Evolutionary conservation across 2,113 vertebrate species (phyloP).

Genomic region (Pogonocichla stellata): DNA sequence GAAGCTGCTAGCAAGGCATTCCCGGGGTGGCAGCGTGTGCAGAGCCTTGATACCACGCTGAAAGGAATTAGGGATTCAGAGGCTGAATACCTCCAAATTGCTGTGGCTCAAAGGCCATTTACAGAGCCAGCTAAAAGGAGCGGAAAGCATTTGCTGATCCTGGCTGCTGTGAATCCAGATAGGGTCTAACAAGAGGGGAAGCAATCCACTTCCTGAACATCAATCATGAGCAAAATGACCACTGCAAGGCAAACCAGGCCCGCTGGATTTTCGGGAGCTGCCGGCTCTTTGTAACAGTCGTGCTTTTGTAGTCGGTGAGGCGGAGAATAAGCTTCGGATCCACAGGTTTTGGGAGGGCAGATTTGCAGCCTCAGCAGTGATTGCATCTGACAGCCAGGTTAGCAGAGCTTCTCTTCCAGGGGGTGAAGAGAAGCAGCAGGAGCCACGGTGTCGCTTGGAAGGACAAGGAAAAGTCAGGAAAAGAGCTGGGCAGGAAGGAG

Average conservation of each 20-base stretch:
- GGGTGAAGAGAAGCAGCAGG: background rate
- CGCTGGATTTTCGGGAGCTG: background rate
- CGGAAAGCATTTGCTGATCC: slow-evolving; percentile 56
- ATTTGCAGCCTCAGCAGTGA: background rate
- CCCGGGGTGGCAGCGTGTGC: slow-evolving; percentile 56
- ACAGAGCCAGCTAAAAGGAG: slow-evolving; percentile 34
- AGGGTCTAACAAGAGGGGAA: slow-evolving; percentile 54
- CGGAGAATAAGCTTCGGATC: slow-evolving; percentile 12
- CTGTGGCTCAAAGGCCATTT: slow-evolving; percentile 54
- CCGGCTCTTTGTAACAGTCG: slow-evolving; percentile 15
- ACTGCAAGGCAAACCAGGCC: slow-evolving; percentile 5
- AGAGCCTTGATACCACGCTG: slow-evolving; percentile 51
- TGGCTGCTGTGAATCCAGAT: slow-evolving; percentile 53
- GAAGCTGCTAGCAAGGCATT: slow-evolving; percentile 66
- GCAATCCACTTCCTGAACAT: slow-evolving; percentile 66
- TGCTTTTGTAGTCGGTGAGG: slow-evolving; percentile 13
- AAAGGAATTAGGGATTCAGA: slow-evolving; percentile 61
- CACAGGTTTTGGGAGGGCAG: background rate
- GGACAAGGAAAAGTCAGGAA: background rate
- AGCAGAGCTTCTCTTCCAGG: background rate
- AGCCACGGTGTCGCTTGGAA: background rate
- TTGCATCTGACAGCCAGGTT: slow-evolving; percentile 26
- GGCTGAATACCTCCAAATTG: slow-evolving; percentile 53
- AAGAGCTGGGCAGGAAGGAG: slow-evolving; percentile 1
- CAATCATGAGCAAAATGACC: slow-evolving; percentile 55